Evolutionary conservation across 2,797 vertebrate genomes (phyloP).

Genomic region (Danio choprae): DNA sequence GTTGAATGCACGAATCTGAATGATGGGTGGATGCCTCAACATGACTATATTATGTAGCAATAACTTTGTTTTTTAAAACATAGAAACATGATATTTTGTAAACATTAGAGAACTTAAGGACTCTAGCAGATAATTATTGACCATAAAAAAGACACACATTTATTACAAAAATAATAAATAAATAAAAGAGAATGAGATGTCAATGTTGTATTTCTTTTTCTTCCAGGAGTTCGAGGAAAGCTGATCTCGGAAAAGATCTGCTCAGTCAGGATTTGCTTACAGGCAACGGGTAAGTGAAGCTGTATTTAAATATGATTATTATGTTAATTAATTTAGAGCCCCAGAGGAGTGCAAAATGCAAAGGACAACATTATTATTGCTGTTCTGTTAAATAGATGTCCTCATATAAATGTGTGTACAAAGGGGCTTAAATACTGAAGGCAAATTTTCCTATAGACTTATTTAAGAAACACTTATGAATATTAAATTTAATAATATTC

Average conservation of each 20-base stretch:
- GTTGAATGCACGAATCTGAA: neutral
- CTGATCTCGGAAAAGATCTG: neutral
- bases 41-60: neutral
- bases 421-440: neutral
- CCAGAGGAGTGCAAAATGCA: neutral
- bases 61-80: no score
- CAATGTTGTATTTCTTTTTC: constrained; percentile 50
- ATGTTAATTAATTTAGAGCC: neutral
- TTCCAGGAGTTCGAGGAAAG: neutral
- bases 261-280: constrained; percentile 32
- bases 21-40: neutral
- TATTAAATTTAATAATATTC: no score
- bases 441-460: neutral
- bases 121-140: constrained; percentile 48
- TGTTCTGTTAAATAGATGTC: neutral
- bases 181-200: neutral
- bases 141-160: constrained; percentile 33
- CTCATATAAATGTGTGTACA: neutral
- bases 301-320: neutral
- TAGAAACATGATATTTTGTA: constrained; percentile 27
- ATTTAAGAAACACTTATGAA: no score
- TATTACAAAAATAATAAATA: no score
- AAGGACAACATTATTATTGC: neutral
- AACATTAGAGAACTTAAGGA: constrained; percentile 69
- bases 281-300: constrained; percentile 16